Percentiles rank a stretch among this genome's conserved stretches.
Evolutionary conservation across 2,797 vertebrate genomes (phyloP).

Genomic region (Phalloptychus januarius): DNA sequence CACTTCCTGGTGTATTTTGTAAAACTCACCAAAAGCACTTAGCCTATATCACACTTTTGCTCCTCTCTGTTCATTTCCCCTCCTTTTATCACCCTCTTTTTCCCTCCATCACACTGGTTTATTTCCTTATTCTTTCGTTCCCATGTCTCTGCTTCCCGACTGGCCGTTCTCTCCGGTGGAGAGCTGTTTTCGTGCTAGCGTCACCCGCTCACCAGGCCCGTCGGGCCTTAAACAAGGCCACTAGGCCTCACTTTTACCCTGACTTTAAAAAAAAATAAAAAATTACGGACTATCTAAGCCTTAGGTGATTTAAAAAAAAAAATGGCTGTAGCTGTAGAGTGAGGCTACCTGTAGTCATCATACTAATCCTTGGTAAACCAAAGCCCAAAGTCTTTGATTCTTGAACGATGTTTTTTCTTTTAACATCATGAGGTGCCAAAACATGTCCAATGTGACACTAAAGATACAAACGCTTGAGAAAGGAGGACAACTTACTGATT

Average conservation of each 20-base stretch:
- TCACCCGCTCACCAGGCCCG: constrained; percentile 35
- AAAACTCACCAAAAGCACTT: constrained; percentile 86
- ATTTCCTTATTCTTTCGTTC: constrained; percentile 30
- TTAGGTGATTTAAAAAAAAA: constrained; percentile 22
- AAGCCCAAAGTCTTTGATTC: constrained; percentile 66
- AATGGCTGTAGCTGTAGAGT: constrained; percentile 41
- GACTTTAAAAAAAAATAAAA: constrained; percentile 28
- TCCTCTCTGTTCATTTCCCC: constrained; percentile 12
- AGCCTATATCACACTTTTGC: constrained; percentile 67
- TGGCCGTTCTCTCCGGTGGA: constrained; percentile 23
- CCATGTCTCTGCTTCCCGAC: constrained; percentile 30
- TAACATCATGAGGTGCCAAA: constrained; percentile 72
- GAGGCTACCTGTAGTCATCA: constrained; percentile 34
- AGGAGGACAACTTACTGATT: constrained; percentile 40
- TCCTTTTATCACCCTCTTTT: neutral
- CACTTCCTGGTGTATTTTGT: constrained; percentile 87
- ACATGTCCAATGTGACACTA: constrained; percentile 75
- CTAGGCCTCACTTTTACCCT: constrained; percentile 54
- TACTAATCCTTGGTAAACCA: constrained; percentile 72
- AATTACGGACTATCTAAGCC: constrained; percentile 47
- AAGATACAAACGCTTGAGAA: constrained; percentile 53
- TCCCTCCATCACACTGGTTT: constrained; percentile 28
- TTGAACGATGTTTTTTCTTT: constrained; percentile 43
- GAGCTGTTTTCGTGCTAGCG: constrained; percentile 18
- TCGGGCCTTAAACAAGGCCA: constrained; percentile 58